Evolutionary conservation across 2,113 vertebrate genomes (phyloP).

Genomic region (Austrofundulus limnaeus): DNA sequence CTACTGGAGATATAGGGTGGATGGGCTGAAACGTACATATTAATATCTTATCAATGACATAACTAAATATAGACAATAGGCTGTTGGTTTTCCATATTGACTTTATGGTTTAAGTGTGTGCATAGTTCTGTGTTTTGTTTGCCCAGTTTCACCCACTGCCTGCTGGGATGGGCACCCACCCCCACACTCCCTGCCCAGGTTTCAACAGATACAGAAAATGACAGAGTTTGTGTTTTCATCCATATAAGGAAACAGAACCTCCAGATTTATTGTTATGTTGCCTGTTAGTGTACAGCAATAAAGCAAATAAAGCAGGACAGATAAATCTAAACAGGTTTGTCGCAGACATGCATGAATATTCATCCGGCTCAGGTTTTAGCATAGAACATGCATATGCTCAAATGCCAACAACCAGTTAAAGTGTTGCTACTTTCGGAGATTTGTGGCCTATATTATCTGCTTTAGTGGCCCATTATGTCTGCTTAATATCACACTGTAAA

Average conservation of each 20-base stretch:
- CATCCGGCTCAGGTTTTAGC: slow-evolving; percentile 28
- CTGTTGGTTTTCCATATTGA: no score
- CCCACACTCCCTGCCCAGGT: no score
- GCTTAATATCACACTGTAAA: slow-evolving; percentile 73
- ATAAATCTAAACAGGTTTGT: neutral
- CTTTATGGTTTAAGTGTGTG: no score
- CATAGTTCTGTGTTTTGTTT: no score
- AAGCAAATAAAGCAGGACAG: slow-evolving; percentile 5
- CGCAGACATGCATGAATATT: slow-evolving; percentile 26
- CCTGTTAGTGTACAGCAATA: neutral
- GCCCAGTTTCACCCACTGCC: no score
- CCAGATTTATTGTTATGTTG: slow-evolving; percentile 18
- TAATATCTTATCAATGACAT: no score
- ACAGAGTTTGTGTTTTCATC: neutral
- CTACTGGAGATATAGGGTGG: no score
- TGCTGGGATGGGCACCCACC: no score
- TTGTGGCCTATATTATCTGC: slow-evolving; percentile 67
- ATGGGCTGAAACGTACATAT: no score
- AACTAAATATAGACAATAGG: no score
- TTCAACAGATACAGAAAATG: no score
- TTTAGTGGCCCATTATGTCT: slow-evolving; percentile 65
- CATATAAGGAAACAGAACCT: neutral
- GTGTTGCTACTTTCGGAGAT: slow-evolving; percentile 50
- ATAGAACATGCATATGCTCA: slow-evolving; percentile 48
- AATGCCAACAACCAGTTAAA: slow-evolving; percentile 64